Evolutionary conservation across 2,113 vertebrate genomes (phyloP).

Genomic region (Oreotrochilus melanogaster): DNA sequence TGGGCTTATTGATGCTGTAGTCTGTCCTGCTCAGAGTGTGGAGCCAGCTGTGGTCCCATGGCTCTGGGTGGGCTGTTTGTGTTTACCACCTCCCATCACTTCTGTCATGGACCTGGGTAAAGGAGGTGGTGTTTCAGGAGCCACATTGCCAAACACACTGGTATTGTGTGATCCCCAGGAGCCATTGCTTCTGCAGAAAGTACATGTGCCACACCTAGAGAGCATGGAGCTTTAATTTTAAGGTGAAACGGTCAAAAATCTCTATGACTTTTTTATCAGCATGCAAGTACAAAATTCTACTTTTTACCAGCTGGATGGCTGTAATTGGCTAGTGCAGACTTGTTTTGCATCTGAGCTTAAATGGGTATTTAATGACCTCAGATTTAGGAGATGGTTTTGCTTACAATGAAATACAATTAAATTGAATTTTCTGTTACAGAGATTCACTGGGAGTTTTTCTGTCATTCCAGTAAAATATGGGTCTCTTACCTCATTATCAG

Average conservation of each 20-base stretch:
- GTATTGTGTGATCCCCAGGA: not conserved
- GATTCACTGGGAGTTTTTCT: not conserved
- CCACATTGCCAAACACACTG: not conserved
- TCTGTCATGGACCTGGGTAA: not conserved
- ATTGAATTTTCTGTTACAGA: not conserved
- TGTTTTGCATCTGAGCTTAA: not conserved
- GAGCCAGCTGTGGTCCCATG: rapidly evolving
- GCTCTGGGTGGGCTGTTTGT: not conserved
- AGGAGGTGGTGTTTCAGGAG: not conserved
- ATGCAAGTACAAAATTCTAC: not conserved
- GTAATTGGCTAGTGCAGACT: not conserved
- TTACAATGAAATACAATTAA: not conserved
- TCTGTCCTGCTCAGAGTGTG: not conserved
- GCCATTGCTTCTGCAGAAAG: not conserved
- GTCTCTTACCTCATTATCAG: not conserved
- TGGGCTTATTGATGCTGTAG: rapidly evolving
- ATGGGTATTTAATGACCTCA: not conserved
- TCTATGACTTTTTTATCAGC: not conserved
- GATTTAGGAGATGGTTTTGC: not conserved
- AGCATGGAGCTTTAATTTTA: not conserved
- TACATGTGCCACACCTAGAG: not conserved
- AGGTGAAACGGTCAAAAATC: not conserved
- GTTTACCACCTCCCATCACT: not conserved
- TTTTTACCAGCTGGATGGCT: not conserved
- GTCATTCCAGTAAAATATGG: not conserved